Evolutionary conservation across 92 coral and sea anemone genomes (phyloP), one percentile per base, ranked within the genome.

Genomic region (Zoanthus sociatus): DNA sequence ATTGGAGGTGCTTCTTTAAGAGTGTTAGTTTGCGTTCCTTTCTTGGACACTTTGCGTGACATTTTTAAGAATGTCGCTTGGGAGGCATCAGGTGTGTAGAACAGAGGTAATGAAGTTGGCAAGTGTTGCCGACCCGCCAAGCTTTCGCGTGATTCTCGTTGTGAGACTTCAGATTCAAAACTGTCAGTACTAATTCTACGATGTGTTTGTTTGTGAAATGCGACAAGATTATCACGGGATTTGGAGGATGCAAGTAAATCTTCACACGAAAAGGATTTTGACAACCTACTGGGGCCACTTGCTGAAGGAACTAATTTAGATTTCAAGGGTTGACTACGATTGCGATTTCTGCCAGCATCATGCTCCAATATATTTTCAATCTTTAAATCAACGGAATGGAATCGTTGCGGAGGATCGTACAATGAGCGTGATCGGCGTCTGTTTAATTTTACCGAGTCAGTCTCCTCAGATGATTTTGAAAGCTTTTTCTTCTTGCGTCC

Each of bases 71-170:
- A 51, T 16, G 85, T 81, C 66, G 75, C 73, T 16, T 67, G 44
- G 42, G 85, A 81, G 47, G 90, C 10, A n/a, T 77, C 71, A 44
- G 94, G 92, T 14, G 89, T 58, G 71, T 91, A 91, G 82, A 91
- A 91, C 11, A 91, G 31, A 3, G 94, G 94, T 37, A 91, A 50
- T 46, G 88, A 78, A 33, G 89, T 84, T 2, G 94, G 94, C 11
- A 91, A 73, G 68, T 88, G 68, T 88, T 74, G 47, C 47, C 74
- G 85, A 68, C 6, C 21, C 63, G 63, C 73, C 58, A 81, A 20
- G 50, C 74, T 18, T 60, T 81, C 75, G 44, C 85, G 42, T 66
- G 73, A 64, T 37, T 50, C 63, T 21, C 21, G 31, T n/a, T 64
- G 71, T 0, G 63, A 81, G 8, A 64, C 85, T 9, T 14, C 45